Conservation (phyloP, 1,140 invertebrate genomes). For the Temnothorax nylanderi region DNA sequence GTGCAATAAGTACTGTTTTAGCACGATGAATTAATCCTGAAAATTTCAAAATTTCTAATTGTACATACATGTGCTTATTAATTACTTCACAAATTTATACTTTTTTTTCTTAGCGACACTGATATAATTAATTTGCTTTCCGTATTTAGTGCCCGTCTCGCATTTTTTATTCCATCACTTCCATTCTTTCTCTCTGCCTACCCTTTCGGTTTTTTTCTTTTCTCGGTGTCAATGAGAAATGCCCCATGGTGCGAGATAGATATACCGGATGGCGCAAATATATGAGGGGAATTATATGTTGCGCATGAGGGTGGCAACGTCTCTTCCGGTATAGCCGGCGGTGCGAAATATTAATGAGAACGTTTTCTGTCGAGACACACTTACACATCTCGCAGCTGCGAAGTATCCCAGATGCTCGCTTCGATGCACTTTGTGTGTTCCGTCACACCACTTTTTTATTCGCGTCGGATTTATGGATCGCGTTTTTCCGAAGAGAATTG, state of each 20-base stretch:
- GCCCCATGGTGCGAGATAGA: slow-evolving; percentile 45
- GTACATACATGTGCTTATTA: not conserved
- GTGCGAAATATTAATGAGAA: slow-evolving; percentile 61
- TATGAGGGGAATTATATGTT: slow-evolving; percentile 58
- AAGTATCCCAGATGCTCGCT: slow-evolving; percentile 61
- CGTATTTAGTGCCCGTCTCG: not conserved
- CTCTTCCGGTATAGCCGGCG: slow-evolving; percentile 54
- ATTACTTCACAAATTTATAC: not conserved
- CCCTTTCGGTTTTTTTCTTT: slow-evolving; percentile 30
- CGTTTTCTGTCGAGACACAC: slow-evolving; percentile 50
- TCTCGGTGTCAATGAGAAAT: slow-evolving; percentile 55
- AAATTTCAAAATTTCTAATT: not conserved
- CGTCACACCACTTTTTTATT: slow-evolving; percentile 41
- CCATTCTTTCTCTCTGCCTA: slow-evolving; percentile 15
- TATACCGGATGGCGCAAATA: slow-evolving; percentile 54
- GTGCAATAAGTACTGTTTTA: not conserved
- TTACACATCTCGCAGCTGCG: slow-evolving; percentile 56
- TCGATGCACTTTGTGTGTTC: slow-evolving; percentile 56
- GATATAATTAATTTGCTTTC: not conserved
- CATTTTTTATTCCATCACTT: not conserved
- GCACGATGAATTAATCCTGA: not conserved
- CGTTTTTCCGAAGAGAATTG: slow-evolving; percentile 47
- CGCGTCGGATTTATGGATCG: slow-evolving; percentile 31
- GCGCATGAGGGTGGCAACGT: slow-evolving; percentile 43
- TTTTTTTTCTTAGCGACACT: not conserved